Evolutionary conservation across 2,113 vertebrate genomes (phyloP).

Genomic region (Dicrurus megarhynchus): DNA sequence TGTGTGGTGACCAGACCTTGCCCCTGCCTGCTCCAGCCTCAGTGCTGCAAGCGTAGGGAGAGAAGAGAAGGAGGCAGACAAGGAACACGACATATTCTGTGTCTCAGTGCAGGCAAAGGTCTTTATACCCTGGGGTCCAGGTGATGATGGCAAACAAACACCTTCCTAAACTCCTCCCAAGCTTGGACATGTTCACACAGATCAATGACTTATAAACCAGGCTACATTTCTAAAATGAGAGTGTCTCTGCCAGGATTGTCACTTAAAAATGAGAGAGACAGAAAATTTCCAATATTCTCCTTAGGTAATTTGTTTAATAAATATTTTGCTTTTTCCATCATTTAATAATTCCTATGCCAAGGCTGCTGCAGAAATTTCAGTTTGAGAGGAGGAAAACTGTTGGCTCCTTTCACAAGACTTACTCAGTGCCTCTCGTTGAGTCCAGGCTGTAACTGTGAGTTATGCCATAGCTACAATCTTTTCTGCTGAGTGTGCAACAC

Average conservation of each 20-base stretch:
- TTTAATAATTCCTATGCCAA: not conserved
- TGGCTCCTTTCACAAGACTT: not conserved
- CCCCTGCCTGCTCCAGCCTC: not conserved
- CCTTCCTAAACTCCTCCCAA: not conserved
- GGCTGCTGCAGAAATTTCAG: not conserved
- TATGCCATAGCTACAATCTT: not conserved
- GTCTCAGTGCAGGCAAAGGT: not conserved
- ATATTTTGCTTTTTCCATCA: not conserved
- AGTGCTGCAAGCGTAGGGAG: accelerated
- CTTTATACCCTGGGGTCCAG: not conserved
- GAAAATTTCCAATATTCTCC: not conserved
- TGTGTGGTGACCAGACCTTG: not conserved
- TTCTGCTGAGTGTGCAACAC: not conserved
- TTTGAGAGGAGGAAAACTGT: not conserved
- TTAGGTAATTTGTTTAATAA: not conserved
- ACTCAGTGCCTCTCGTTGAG: not conserved
- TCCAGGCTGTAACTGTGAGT: not conserved
- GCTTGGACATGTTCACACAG: not conserved
- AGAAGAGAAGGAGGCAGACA: not conserved
- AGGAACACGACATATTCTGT: accelerated
- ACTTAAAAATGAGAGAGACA: not conserved
- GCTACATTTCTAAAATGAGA: not conserved
- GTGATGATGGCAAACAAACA: not conserved
- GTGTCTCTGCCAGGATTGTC: not conserved
- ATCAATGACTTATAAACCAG: not conserved